Percentiles rank a stretch among this genome's conserved stretches.
These are phyloP conservation scores for Anticlea derivata DNA, from an alignment of 2,888 invertebrate species.

Conservation along the genomic window DNA sequence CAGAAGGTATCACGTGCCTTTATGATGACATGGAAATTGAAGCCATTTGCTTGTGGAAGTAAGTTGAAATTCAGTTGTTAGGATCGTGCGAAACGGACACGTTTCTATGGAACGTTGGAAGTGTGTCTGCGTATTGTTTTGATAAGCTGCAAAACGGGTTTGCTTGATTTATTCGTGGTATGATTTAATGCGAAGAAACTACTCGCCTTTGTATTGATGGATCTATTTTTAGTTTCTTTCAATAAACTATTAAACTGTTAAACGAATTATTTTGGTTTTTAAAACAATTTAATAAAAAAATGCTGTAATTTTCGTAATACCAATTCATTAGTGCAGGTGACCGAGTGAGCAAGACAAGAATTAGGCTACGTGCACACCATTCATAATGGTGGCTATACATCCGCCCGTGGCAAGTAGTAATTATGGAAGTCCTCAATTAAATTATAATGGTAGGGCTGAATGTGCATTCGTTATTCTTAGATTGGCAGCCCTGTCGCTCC, in stretches of 20 bases:
- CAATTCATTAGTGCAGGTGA: conserved; percentile 31
- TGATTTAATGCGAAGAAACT: conserved; percentile 84
- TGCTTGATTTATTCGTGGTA: conserved; percentile 79
- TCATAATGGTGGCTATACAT: conserved; percentile 53
- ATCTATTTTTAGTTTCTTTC: conserved; percentile 55
- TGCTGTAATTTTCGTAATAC: conserved; percentile 9
- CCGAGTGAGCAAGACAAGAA: conserved; percentile 42
- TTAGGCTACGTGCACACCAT: conserved; percentile 42
- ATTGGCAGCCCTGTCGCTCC: conserved; percentile 77
- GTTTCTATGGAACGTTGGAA: conserved; percentile 55
- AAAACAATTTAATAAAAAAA: not conserved
- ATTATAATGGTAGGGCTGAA: conserved; percentile 66
- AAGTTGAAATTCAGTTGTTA: conserved; percentile 48
- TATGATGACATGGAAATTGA: conserved; percentile 53
- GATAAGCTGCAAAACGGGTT: conserved; percentile 84
- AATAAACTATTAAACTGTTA: conserved; percentile 8
- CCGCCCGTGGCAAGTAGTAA: conserved; percentile 52
- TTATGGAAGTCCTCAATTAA: conserved; percentile 70
- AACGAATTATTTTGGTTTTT: not conserved
- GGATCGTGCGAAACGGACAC: conserved; percentile 24
- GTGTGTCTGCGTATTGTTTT: conserved; percentile 84
- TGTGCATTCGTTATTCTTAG: conserved; percentile 66
- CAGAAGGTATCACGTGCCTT: conserved; percentile 50
- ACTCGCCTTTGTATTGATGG: conserved; percentile 78
- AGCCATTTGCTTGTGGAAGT: conserved; percentile 57